Evolutionary conservation across 2,113 vertebrate genomes (phyloP).

Genomic region (Coturnix japonica): DNA sequence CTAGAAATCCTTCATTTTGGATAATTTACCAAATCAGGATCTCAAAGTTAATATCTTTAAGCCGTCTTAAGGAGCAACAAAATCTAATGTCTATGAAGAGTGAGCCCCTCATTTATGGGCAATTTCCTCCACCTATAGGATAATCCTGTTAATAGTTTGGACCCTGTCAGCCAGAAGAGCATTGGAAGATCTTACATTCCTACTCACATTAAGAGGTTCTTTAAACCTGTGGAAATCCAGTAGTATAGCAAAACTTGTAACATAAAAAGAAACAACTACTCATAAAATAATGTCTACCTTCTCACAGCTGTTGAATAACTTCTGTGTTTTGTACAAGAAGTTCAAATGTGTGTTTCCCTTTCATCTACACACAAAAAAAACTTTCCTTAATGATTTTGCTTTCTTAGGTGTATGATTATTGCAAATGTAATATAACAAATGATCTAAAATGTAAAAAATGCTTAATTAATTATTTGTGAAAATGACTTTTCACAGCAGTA

Average conservation of each 20-base stretch:
- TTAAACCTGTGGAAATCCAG: not conserved
- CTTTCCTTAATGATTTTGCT: not conserved
- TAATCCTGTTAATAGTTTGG: not conserved
- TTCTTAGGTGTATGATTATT: not conserved
- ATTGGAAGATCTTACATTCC: not conserved
- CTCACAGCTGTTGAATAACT: not conserved
- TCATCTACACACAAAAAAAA: not conserved
- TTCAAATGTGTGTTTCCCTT: not conserved
- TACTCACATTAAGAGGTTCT: not conserved
- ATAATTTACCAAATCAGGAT: not conserved
- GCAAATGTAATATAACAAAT: not conserved
- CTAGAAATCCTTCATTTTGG: not conserved
- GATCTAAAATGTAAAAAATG: not conserved
- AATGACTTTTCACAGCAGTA: not conserved
- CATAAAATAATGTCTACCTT: not conserved
- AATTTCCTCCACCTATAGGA: not conserved
- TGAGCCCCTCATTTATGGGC: not conserved
- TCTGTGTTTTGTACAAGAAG: not conserved
- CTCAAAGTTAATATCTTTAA: not conserved
- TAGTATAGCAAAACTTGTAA: not conserved
- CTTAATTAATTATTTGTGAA: not conserved
- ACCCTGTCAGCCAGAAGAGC: not conserved
- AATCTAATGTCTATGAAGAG: fast-evolving
- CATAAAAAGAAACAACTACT: fast-evolving
- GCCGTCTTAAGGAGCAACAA: not conserved